phyloP scores from a whole-genome alignment of 2,888 invertebrate genomes.

The Ophion slaviceki region DNA sequence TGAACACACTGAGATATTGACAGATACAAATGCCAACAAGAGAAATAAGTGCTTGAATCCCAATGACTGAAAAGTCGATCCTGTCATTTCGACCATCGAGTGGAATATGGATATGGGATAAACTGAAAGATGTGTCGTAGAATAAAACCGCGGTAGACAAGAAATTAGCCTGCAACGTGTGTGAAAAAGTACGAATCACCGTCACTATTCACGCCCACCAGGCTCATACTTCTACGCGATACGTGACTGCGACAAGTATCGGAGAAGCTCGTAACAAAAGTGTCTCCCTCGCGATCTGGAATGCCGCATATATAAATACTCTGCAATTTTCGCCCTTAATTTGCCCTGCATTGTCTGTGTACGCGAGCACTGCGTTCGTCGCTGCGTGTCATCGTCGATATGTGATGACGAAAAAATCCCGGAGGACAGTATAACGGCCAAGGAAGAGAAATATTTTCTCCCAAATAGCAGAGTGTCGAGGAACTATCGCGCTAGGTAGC shows the following conservation, averaged over 20 bases:
- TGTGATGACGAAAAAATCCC: neutral
- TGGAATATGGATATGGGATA: too few relatives aligned
- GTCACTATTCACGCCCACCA: neutral
- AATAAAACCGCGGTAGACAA: neutral
- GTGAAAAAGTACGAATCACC: too few relatives aligned
- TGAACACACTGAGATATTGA: too few relatives aligned
- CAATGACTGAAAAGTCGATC: neutral
- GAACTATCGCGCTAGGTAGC: too few relatives aligned
- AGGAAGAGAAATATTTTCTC: neutral
- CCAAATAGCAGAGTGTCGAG: neutral
- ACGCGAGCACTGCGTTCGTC: neutral
- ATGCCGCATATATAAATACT: conserved; percentile 2
- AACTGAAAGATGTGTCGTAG: too few relatives aligned
- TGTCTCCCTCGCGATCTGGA: neutral
- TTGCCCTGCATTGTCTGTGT: neutral
- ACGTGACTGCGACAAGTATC: conserved; percentile 24
- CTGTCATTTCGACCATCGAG: neutral
- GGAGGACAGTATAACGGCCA: neutral
- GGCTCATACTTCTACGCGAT: neutral
- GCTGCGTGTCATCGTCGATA: neutral
- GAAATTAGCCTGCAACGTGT: neutral
- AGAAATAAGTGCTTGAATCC: neutral
- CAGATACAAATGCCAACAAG: neutral
- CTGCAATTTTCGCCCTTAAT: conserved; percentile 7
- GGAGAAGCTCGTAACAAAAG: conserved; percentile 13